Conservation (phyloP, 2,797 vertebrate species). For the Sebastes reedi region DNA sequence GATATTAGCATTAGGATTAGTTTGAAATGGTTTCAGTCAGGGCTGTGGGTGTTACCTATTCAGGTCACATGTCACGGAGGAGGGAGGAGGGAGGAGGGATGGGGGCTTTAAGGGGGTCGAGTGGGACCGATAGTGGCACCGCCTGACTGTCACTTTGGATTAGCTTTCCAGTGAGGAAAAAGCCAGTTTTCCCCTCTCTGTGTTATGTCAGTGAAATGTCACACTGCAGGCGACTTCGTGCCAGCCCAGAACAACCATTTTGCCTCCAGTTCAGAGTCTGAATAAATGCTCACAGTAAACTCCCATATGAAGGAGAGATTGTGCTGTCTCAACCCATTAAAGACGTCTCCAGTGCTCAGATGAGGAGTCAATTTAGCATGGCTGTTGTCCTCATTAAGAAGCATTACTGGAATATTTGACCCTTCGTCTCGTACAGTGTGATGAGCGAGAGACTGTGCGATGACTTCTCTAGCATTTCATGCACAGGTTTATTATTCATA, state of each 20-base stretch:
- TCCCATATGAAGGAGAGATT: conserved; percentile 44
- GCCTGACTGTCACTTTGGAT: conserved; percentile 82
- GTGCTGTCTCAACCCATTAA: conserved; percentile 52
- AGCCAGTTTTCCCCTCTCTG: conserved; percentile 39
- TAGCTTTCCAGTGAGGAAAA: conserved; percentile 69
- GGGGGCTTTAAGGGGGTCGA: conserved; percentile 22
- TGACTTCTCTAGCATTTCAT: conserved; percentile 15
- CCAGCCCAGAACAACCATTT: conserved; percentile 65
- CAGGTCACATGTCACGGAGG: conserved; percentile 75
- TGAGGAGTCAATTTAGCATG: conserved; percentile 44
- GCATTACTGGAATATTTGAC: conserved; percentile 48
- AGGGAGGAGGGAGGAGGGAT: conserved; percentile 20
- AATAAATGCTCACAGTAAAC: conserved; percentile 61
- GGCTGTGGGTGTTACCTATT: conserved; percentile 70
- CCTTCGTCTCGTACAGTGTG: conserved; percentile 34
- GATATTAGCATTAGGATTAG: conserved; percentile 62
- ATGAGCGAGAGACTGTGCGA: conserved; percentile 25
- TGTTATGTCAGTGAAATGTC: conserved; percentile 76
- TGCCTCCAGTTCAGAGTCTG: conserved; percentile 71
- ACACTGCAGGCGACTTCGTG: conserved; percentile 63
- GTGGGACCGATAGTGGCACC: conserved; percentile 60
- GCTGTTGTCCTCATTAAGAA: conserved; percentile 58
- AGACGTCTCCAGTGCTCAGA: conserved; percentile 45
- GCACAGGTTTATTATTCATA: conserved; percentile 43
- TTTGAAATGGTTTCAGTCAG: conserved; percentile 54